Percentiles rank a stretch among this genome's conserved stretches.
Conservation (phyloP, 2,888 invertebrate species). For the Marronus borbonicus region DNA sequence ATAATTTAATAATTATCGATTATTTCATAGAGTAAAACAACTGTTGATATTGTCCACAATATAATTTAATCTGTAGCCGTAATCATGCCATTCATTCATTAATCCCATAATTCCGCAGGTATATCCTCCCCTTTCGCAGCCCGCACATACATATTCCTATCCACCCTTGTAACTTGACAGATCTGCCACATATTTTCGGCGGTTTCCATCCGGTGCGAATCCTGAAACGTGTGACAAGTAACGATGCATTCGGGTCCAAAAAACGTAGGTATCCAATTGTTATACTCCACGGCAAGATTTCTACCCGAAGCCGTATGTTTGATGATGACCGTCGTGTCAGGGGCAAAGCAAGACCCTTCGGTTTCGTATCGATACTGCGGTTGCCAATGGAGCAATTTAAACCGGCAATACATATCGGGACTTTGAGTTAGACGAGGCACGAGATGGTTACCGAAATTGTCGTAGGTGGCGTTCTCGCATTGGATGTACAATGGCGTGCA, state of each 20-base stretch:
- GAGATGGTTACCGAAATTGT: conserved; percentile 63
- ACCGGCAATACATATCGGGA: conserved; percentile 67
- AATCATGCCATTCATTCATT: conserved; percentile 26
- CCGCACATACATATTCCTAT: conserved; percentile 62
- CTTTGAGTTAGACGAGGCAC: conserved; percentile 62
- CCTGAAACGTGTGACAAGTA: conserved; percentile 58
- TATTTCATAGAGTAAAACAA: neutral
- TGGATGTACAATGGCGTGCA: conserved; percentile 64
- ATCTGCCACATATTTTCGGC: conserved; percentile 61
- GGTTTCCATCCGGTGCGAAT: conserved; percentile 60
- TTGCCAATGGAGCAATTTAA: conserved; percentile 66
- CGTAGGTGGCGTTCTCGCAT: conserved; percentile 65
- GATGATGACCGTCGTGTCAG: conserved; percentile 64
- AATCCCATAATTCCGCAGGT: conserved; percentile 60
- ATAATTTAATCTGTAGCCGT: neutral
- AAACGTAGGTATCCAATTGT: conserved; percentile 65
- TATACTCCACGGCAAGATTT: conserved; percentile 64
- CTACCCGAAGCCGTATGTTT: conserved; percentile 66
- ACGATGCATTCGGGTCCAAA: conserved; percentile 65
- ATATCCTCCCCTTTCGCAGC: conserved; percentile 65
- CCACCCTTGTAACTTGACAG: conserved; percentile 47
- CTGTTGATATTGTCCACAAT: neutral
- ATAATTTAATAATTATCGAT: neutral
- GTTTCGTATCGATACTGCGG: conserved; percentile 63
- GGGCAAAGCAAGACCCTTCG: conserved; percentile 61